Evolutionary conservation across 2,797 vertebrate genomes (phyloP).

Genomic region (Oophaga sylvatica): DNA sequence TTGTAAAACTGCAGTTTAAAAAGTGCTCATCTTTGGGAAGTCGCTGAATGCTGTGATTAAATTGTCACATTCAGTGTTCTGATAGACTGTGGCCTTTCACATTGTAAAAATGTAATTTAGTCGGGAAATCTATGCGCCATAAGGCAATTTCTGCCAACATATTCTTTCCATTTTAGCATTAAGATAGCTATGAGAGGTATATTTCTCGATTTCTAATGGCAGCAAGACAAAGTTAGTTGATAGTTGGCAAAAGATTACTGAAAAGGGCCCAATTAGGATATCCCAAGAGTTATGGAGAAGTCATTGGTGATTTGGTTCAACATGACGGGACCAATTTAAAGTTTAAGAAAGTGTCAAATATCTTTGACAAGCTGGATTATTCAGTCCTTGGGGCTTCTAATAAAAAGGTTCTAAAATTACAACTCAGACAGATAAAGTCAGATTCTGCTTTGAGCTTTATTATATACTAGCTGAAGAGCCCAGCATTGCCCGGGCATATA

Average conservation of each 20-base stretch:
- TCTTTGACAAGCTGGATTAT: background rate
- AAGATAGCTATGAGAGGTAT: background rate
- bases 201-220: slow-evolving; percentile 1
- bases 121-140: background rate
- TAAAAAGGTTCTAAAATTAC: background rate
- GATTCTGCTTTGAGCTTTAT: background rate
- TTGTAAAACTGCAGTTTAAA: background rate
- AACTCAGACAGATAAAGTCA: background rate
- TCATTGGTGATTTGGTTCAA: slow-evolving; percentile 50
- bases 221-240: slow-evolving; percentile 58
- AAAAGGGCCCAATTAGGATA: slow-evolving; percentile 57
- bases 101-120: background rate
- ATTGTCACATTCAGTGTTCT: background rate
- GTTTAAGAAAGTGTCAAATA: slow-evolving; percentile 24
- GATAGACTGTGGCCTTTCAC: background rate
- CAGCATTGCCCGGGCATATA: too few relatives aligned
- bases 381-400: slow-evolving; percentile 46
- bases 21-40: background rate
- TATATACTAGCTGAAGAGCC: too few relatives aligned
- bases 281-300: slow-evolving; percentile 5
- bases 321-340: slow-evolving; percentile 35
- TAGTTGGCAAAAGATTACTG: slow-evolving; percentile 64
- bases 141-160: slow-evolving; percentile 17
- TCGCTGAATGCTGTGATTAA: background rate
- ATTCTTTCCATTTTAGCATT: slow-evolving; percentile 7